Conservation (phyloP, 2,113 vertebrate species). For the Thamnaconus septentrionalis region DNA sequence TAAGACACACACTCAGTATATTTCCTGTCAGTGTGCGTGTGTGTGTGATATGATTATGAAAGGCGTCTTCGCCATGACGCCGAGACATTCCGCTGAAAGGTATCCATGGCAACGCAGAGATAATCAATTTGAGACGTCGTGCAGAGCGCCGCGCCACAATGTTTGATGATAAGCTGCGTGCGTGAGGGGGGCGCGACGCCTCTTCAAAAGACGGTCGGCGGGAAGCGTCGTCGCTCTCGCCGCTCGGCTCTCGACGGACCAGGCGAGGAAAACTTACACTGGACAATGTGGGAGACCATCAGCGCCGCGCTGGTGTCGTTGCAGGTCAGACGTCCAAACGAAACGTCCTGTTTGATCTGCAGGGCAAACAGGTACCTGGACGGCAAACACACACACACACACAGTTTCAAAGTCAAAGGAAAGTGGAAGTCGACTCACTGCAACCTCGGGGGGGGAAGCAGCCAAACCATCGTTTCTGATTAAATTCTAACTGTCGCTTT, state of each 20-base stretch:
- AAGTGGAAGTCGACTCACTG: neutral
- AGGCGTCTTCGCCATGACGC: conserved; percentile 23
- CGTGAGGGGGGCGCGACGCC: conserved; percentile 3
- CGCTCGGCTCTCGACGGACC: conserved; percentile 17
- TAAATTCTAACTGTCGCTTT: too few species aligned
- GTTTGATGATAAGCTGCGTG: conserved; percentile 42
- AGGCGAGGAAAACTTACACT: conserved; percentile 82
- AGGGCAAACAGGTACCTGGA: conserved; percentile 96
- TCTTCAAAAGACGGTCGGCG: conserved; percentile 9
- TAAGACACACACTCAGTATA: neutral
- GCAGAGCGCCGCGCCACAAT: conserved; percentile 28
- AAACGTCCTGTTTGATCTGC: conserved; percentile 95
- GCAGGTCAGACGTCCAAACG: conserved; percentile 86
- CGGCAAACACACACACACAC: conserved; percentile 25
- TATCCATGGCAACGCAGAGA: conserved; percentile 67
- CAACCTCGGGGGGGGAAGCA: neutral
- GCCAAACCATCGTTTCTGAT: too few species aligned
- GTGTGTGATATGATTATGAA: conserved; percentile 13
- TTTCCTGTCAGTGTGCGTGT: conserved; percentile 12
- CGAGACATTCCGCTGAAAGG: conserved; percentile 46
- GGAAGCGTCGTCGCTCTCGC: conserved; percentile 11
- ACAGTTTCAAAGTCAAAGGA: neutral
- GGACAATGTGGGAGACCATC: conserved; percentile 93
- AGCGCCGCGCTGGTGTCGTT: conserved; percentile 93
- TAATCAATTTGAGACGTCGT: conserved; percentile 43